phyloP scores from a whole-genome alignment of 2,113 vertebrate genomes.

The Sminthopsis crassicaudata region DNA sequence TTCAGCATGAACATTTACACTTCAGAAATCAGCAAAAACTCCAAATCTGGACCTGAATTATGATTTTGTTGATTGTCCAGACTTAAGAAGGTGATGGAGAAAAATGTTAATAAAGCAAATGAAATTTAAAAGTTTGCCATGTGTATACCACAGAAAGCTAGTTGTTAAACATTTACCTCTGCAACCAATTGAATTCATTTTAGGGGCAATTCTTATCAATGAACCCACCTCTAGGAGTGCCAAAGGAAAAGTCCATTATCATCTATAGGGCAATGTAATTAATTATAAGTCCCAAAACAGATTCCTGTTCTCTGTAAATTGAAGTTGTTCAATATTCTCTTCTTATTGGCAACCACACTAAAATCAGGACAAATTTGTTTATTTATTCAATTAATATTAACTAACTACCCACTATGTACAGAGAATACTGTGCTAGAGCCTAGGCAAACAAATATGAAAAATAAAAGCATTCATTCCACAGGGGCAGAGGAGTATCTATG shows the following conservation, averaged over 20 bases:
- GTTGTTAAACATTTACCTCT: background rate
- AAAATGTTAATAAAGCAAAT: background rate
- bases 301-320: background rate
- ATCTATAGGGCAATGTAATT: background rate
- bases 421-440: background rate
- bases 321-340: background rate
- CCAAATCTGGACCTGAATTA: background rate
- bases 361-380: background rate
- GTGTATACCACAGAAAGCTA: background rate
- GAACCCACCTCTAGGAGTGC: background rate
- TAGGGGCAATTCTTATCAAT: background rate
- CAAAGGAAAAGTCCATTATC: background rate
- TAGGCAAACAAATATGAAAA: background rate
- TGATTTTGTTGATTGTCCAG: background rate
- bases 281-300: background rate
- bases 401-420: background rate
- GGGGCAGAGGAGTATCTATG: background rate
- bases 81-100: background rate
- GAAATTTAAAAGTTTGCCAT: background rate
- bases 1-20: background rate
- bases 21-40: background rate
- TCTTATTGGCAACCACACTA: background rate
- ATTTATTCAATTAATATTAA: background rate
- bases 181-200: background rate
- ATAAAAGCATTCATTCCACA: no score